Conservation (phyloP, 1,140 invertebrate species). For the Diprion similis region DNA sequence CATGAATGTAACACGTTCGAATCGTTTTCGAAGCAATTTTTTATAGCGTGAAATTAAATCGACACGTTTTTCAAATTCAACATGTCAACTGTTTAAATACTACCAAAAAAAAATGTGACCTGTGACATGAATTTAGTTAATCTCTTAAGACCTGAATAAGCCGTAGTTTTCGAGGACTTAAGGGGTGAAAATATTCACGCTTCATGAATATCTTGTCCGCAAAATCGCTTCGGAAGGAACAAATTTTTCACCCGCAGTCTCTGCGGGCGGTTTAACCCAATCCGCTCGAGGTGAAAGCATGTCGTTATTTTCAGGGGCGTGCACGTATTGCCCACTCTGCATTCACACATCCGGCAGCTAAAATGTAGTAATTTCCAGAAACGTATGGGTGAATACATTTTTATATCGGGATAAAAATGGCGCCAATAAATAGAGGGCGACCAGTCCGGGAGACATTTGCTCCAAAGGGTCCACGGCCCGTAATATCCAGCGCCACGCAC, state of each 20-base stretch:
- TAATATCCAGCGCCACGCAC: conserved; percentile 19
- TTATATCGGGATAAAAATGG: conserved; percentile 33
- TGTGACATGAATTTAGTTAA: too few relatives aligned
- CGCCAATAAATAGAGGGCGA: conserved; percentile 30
- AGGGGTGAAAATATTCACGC: too few relatives aligned
- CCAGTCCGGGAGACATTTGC: conserved; percentile 21
- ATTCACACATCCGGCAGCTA: conserved; percentile 22
- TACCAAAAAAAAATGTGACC: too few relatives aligned
- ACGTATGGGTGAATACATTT: conserved; percentile 32
- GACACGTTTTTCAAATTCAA: too few relatives aligned
- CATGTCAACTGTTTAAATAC: too few relatives aligned
- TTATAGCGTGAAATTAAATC: too few relatives aligned
- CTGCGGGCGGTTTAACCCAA: conserved; percentile 25
- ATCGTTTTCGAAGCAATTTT: too few relatives aligned
- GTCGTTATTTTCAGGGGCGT: conserved; percentile 25
- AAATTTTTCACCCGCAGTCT: conserved; percentile 10
- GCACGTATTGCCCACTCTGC: conserved; percentile 12
- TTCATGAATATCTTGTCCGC: too few relatives aligned
- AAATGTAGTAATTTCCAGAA: conserved; percentile 31
- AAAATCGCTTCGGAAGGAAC: too few relatives aligned
- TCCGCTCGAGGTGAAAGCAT: conserved; percentile 20
- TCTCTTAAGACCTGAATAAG: too few relatives aligned
- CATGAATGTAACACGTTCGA: too few relatives aligned
- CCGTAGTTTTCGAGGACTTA: too few relatives aligned
- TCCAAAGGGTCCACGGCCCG: conserved; percentile 10